Evolutionary conservation across 2,113 vertebrate genomes (phyloP).

Genomic region (Dromiciops gliroides): DNA sequence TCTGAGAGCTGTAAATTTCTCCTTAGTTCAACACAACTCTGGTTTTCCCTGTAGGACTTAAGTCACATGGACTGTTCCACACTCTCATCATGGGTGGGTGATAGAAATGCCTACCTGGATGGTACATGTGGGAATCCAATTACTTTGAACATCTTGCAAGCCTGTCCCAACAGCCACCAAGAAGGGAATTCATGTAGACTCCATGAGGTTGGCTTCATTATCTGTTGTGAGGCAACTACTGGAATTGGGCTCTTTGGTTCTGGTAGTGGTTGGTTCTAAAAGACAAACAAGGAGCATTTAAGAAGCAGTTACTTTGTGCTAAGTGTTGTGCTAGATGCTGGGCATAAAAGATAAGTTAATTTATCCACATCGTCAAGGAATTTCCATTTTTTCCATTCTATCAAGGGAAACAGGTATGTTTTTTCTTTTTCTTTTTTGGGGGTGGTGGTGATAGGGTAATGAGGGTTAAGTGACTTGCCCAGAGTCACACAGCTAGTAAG

Average conservation of each 20-base stretch:
- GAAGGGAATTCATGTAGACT: neutral
- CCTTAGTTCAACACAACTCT: neutral
- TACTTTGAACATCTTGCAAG: neutral
- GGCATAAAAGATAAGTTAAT: neutral
- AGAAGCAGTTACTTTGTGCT: neutral
- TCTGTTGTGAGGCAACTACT: neutral
- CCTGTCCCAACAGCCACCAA: neutral
- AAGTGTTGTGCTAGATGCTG: neutral
- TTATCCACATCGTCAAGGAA: neutral
- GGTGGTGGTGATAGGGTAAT: too few relatives aligned
- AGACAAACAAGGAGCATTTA: neutral
- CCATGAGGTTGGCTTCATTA: neutral
- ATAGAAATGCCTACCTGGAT: neutral
- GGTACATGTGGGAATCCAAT: neutral
- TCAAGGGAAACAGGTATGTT: neutral
- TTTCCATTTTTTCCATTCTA: neutral
- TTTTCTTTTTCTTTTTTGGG: too few relatives aligned
- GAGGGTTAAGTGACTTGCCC: too few relatives aligned
- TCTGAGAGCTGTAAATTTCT: neutral
- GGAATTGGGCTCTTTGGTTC: neutral
- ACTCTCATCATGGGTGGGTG: neutral
- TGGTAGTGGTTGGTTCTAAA: neutral
- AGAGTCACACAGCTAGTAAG: too few relatives aligned
- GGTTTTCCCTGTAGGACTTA: neutral
- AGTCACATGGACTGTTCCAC: neutral